Conservation (phyloP, 2,888 invertebrate species). For the Euplagia quadripunctaria region DNA sequence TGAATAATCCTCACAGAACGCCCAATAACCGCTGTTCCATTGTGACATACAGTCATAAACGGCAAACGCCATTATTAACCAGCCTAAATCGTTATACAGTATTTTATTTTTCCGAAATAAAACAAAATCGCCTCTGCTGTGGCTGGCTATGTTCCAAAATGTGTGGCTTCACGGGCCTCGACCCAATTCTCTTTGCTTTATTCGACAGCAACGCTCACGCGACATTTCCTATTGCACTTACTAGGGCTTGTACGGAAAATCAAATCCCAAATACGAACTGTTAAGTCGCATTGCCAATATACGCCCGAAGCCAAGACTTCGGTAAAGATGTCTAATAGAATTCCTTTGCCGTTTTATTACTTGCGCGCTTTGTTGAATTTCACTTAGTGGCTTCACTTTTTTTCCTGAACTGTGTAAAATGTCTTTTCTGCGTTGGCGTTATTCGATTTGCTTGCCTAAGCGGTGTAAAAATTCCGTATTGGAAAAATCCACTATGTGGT, state of each 20-base stretch:
- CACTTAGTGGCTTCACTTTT: conserved; percentile 20
- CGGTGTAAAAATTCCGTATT: background rate
- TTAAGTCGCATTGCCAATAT: conserved; percentile 60
- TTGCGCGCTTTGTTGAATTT: conserved; percentile 36
- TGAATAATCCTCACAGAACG: conserved; percentile 45
- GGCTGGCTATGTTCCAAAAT: conserved; percentile 81
- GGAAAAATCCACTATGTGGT: background rate
- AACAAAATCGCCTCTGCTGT: conserved; percentile 70
- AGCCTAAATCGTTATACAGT: conserved; percentile 67
- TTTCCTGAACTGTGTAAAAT: conserved; percentile 18
- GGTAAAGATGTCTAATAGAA: conserved; percentile 49
- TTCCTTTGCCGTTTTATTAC: conserved; percentile 48
- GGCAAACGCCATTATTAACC: conserved; percentile 51
- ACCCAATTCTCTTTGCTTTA: conserved; percentile 82
- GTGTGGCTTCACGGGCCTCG: conserved; percentile 68
- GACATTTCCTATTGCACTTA: conserved; percentile 80
- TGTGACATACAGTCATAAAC: conserved; percentile 52
- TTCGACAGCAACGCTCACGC: conserved; percentile 71
- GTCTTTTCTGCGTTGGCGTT: conserved; percentile 1
- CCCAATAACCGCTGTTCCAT: conserved; percentile 52
- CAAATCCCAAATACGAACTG: conserved; percentile 66
- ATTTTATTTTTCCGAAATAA: conserved; percentile 76
- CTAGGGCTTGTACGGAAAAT: conserved; percentile 61
- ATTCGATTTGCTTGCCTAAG: conserved; percentile 13
- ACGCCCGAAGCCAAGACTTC: conserved; percentile 48